phyloP scores from a whole-genome alignment of 2,113 vertebrate species.

The Ahaetulla prasina region DNA sequence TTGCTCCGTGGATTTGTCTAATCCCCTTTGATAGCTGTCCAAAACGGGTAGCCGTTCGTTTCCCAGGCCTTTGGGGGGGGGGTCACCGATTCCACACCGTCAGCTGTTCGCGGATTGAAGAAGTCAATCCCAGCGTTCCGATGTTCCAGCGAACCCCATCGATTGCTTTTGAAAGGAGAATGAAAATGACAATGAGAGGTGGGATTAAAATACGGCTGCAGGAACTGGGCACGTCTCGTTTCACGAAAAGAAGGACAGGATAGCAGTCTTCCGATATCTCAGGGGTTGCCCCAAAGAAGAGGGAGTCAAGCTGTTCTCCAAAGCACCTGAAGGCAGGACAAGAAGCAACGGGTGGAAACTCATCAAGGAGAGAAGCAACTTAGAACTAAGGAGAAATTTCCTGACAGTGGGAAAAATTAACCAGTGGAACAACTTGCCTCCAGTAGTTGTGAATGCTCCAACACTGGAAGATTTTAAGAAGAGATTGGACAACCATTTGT shows the following conservation, averaged over 20 bases:
- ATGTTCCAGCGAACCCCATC: fast-evolving
- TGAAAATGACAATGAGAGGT: not conserved
- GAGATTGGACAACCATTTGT: not conserved
- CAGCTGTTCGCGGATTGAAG: not conserved
- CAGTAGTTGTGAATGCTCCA: not conserved
- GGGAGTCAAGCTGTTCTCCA: not conserved
- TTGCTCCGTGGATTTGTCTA: not conserved
- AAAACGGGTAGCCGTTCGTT: not conserved
- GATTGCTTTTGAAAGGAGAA: conserved; percentile 10
- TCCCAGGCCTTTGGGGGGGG: not conserved
- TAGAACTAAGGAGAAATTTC: not conserved
- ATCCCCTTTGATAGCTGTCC: not conserved
- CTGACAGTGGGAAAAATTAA: not conserved
- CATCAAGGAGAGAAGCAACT: not conserved
- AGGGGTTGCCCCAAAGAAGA: not conserved
- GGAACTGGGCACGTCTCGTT: not conserved
- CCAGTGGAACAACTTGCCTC: not conserved
- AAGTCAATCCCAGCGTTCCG: not conserved
- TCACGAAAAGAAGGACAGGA: not conserved
- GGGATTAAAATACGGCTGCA: not conserved
- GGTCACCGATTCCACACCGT: not conserved
- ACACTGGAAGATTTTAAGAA: not conserved
- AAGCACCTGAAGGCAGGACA: not conserved
- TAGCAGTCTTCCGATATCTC: fast-evolving
- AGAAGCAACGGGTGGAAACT: not conserved